A percentile compares a stretch with the other conserved stretches of the same genome.
These are phyloP conservation scores for Macrophya alboannulata DNA, from an alignment of 2,888 invertebrate species.

Conservation along the genomic window DNA sequence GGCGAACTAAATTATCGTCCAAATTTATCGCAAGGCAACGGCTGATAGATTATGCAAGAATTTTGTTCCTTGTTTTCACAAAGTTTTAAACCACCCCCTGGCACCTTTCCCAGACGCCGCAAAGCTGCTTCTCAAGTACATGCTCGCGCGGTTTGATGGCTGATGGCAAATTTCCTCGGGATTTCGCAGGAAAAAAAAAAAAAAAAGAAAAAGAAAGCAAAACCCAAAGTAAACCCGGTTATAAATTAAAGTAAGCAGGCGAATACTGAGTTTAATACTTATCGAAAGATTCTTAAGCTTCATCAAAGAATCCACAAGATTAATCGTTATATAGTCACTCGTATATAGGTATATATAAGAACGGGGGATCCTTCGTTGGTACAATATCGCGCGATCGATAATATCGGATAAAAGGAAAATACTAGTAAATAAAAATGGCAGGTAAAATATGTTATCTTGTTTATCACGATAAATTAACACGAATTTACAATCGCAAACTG, in stretches of 20 bases:
- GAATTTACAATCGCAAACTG: not conserved
- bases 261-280: not conserved
- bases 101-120: not conserved
- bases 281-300: not conserved
- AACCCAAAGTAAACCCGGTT: not conserved
- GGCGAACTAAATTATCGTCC: not conserved
- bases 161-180: constrained; percentile 22
- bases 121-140: constrained; percentile 3
- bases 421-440: not conserved
- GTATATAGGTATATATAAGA: not conserved
- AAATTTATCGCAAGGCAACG: not conserved
- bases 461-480: constrained; percentile 11
- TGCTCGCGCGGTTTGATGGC: not conserved
- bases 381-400: not conserved
- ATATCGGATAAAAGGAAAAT: not conserved
- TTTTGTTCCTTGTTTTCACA: not conserved
- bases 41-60: not conserved
- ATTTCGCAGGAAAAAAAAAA: not conserved
- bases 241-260: constrained; percentile 7
- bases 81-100: not conserved
- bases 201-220: no score
- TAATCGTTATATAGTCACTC: not conserved
- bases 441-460: not conserved
- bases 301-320: constrained; percentile 7
- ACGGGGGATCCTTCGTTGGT: not conserved